These are phyloP conservation scores for Dendropsophus ebraccatus DNA, from an alignment of 2,113 vertebrate species.

Conservation along the genomic window DNA sequence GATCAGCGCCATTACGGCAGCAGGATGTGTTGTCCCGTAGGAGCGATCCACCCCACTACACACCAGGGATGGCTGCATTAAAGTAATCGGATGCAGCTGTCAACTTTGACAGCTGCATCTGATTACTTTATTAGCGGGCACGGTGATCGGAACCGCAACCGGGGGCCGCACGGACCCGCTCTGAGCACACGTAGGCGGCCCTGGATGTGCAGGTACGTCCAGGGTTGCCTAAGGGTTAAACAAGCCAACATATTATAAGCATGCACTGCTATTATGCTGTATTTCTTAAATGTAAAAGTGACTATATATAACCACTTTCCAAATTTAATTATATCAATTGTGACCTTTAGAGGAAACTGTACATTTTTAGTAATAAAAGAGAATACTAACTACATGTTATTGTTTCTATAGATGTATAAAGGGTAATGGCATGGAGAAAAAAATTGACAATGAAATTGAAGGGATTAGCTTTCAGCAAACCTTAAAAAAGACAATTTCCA, in stretches of 20 bases:
- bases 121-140: no score
- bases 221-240: no score
- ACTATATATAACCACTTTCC: background rate
- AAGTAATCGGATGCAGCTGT: no score
- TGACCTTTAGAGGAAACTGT: constrained; percentile 21
- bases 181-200: no score
- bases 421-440: constrained; percentile 1
- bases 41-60: no score
- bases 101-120: no score
- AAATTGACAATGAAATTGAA: constrained; percentile 5
- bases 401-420: background rate
- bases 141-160: no score
- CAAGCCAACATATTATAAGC: background rate
- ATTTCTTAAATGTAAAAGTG: background rate
- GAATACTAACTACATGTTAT: background rate
- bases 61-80: no score
- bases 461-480: constrained; percentile 38
- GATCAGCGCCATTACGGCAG: no score
- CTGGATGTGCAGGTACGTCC: no score
- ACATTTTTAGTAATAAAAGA: constrained; percentile 12
- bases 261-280: background rate
- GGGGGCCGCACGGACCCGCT: no score
- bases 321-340: background rate
- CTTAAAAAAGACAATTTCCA: constrained; percentile 39
- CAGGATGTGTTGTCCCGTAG: no score